Evolutionary conservation across 2,797 vertebrate species (phyloP).

Genomic region (Pelodytes ibericus): DNA sequence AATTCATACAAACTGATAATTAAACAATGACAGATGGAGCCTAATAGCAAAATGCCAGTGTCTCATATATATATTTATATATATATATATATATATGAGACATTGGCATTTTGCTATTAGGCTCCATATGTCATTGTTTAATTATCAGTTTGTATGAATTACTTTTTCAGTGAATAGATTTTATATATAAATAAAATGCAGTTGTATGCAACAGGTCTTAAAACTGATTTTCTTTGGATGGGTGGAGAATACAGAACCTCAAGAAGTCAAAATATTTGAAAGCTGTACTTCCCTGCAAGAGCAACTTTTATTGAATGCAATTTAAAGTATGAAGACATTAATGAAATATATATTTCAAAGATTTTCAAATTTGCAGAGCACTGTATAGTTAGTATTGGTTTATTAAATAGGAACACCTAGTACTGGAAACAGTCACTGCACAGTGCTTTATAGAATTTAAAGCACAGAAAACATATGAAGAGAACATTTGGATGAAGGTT

Average conservation of each 20-base stretch:
- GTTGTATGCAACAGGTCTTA: conserved; percentile 26
- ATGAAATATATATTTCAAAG: conserved; percentile 55
- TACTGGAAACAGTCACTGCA: conserved; percentile 1
- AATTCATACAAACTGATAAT: conserved; percentile 56
- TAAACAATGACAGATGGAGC: conserved; percentile 56
- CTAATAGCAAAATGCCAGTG: conserved; percentile 51
- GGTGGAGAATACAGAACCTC: conserved; percentile 34
- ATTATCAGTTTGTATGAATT: conserved; percentile 56
- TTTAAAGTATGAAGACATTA: conserved; percentile 57
- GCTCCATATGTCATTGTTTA: conserved; percentile 56
- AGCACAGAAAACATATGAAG: no score
- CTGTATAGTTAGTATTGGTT: conserved; percentile 29
- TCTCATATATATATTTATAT: no score
- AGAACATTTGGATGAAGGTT: no score
- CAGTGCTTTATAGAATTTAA: conserved; percentile 1
- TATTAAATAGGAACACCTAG: conserved; percentile 35
- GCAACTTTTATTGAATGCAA: conserved; percentile 55
- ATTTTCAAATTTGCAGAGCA: conserved; percentile 3
- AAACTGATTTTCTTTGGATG: conserved; percentile 44
- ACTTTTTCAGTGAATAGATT: conserved; percentile 43
- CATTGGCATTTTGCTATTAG: conserved; percentile 51
- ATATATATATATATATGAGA: conserved; percentile 46
- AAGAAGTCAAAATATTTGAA: conserved; percentile 47
- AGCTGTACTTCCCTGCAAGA: conserved; percentile 43
- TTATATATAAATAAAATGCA: conserved; percentile 58